Evolutionary conservation across 2,113 vertebrate genomes (phyloP), one percentile per base, ranked within the genome.

Genomic region (Heliornis fulica): DNA sequence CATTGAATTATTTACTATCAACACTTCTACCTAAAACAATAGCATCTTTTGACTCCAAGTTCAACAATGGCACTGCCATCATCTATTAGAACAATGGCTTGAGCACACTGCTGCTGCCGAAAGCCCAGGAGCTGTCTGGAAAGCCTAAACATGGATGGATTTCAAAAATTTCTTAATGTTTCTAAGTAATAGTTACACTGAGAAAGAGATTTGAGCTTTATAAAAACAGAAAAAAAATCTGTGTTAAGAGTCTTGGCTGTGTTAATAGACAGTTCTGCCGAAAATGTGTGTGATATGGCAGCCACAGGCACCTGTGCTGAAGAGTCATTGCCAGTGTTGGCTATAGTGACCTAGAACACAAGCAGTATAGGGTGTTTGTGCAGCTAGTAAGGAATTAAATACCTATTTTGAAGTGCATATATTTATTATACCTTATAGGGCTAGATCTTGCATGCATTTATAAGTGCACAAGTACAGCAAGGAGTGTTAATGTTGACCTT

Each of bases 1-100:
- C 79, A 78, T 69, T 74, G 51, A 97, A 97, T 96, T 90, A 94
- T 95, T 91, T 92, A 77, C 18, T 51, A 79, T 65, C 68, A 93
- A 54, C 56, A 59, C 22, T 84, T 88, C 89, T 90, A 56, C 66
- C 59, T 85, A 70, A 89, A 91, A 94, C 26, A 21, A 78, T 68
- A 83, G 21, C 12, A 75, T 71, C 43, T 43, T 84, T 66, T 77
- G 36, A 65, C 61, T 91, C 32, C 51, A 65, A 36, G 60, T 76
- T 94, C 75, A 94, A 23, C 60, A 79, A 50, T 13, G 48, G 46
- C 32, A 43, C 31, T 78, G 50, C 50, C 34, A 26, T 61, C 63
- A 32, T 36, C 66, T 87, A 14, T 66, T 66, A 84, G 51, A 75
- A 70, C 63, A 56, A 45, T 29, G 56, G 13, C 34, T 79, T 1